These are phyloP conservation scores for Sapajus apella DNA, from an alignment of 2,113 vertebrate genomes.

Conservation along the genomic window DNA sequence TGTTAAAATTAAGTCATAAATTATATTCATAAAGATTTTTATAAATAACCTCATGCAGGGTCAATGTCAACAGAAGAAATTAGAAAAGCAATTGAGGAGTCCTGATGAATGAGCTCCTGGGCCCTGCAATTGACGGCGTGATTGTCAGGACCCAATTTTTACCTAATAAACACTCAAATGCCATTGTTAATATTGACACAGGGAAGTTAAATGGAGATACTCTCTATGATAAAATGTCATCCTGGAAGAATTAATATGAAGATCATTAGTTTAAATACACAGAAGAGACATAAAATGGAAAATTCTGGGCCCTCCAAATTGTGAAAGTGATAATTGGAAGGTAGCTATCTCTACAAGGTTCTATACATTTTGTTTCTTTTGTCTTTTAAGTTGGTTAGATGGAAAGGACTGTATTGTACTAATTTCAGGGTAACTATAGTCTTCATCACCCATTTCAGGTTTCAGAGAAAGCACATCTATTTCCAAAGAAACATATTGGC, in stretches of 20 bases:
- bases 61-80: slow-evolving; percentile 74
- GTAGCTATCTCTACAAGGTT: slow-evolving; percentile 40
- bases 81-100: slow-evolving; percentile 69
- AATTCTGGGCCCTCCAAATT: not conserved
- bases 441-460: not conserved
- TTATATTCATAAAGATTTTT: slow-evolving; percentile 70
- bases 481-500: not conserved
- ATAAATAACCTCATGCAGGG: slow-evolving; percentile 66
- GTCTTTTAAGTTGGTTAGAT: not conserved
- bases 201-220: slow-evolving; percentile 55
- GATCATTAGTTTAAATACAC: slow-evolving; percentile 40
- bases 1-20: slow-evolving; percentile 75
- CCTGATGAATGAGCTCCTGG: slow-evolving; percentile 40
- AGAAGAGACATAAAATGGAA: slow-evolving; percentile 24
- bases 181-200: slow-evolving; percentile 61
- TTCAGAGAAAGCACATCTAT: not conserved
- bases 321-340: slow-evolving; percentile 25
- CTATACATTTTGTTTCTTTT: not conserved
- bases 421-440: not conserved
- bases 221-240: slow-evolving; percentile 65
- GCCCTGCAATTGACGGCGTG: slow-evolving; percentile 13
- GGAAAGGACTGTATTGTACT: not conserved
- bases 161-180: slow-evolving; percentile 62
- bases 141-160: slow-evolving; percentile 67
- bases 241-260: slow-evolving; percentile 63